A percentile compares a stretch with the other conserved stretches of the same genome.
These are phyloP conservation scores for Megalops atlanticus DNA, from an alignment of 2,113 vertebrate genomes.

Conservation along the genomic window DNA sequence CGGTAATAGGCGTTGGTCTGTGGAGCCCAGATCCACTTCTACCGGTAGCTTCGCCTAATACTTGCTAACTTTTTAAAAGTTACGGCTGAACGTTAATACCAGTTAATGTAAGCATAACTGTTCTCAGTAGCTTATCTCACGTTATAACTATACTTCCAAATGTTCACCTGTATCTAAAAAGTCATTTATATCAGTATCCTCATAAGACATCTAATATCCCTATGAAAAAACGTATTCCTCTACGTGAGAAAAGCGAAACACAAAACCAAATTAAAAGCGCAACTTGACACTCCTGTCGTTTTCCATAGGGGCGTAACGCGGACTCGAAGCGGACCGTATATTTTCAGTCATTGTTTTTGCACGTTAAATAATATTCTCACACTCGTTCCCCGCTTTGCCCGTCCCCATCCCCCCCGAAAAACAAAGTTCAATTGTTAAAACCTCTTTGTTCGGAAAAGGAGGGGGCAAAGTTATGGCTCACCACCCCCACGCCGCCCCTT, in stretches of 20 bases:
- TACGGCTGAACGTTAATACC: not conserved
- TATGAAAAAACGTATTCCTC: not conserved
- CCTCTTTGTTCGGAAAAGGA: conserved; percentile 53
- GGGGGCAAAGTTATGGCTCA: conserved; percentile 34
- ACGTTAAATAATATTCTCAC: conserved; percentile 17
- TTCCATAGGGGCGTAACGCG: conserved; percentile 1
- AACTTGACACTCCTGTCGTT: not conserved
- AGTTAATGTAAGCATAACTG: not conserved
- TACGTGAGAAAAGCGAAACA: not conserved
- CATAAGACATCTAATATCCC: not conserved
- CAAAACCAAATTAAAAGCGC: not conserved
- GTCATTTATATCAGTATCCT: not conserved
- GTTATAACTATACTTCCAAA: too few relatives aligned
- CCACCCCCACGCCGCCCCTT: conserved; percentile 20
- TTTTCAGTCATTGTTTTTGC: not conserved
- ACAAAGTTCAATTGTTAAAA: conserved; percentile 52
- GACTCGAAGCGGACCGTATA: too few relatives aligned
- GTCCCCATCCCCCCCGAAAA: conserved; percentile 26
- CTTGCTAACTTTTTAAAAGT: not conserved
- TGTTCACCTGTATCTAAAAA: too few relatives aligned
- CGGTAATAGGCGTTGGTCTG: too few relatives aligned
- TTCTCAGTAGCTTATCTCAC: too few relatives aligned
- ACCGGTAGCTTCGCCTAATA: not conserved
- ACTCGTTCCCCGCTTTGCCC: conserved; percentile 22
- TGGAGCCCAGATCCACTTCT: too few relatives aligned